Conservation (phyloP, 2,888 invertebrate genomes). For the Octodonta nipae region DNA sequence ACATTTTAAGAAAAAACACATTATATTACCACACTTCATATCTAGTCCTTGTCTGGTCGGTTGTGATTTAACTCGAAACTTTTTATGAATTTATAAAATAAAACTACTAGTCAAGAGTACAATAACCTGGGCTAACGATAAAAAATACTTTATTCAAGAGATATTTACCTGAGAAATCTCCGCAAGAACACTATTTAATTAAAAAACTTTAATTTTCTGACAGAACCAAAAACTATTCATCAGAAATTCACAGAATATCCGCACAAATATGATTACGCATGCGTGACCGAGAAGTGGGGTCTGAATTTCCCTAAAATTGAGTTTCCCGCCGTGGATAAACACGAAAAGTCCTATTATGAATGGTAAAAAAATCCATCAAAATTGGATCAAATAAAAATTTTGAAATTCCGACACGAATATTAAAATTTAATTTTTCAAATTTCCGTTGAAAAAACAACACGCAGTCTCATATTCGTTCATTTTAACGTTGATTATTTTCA, state of each 20-base stretch:
- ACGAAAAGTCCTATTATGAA: no score
- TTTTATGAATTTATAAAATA: constrained; percentile 15
- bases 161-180: constrained; percentile 19
- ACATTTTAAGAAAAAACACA: no score
- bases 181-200: constrained; percentile 12
- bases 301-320: constrained; percentile 14
- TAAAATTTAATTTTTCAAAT: no score
- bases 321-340: constrained; percentile 11
- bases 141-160: constrained; percentile 16
- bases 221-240: constrained; percentile 25
- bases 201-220: constrained; percentile 26
- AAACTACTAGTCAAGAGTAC: constrained; percentile 10
- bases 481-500: no score
- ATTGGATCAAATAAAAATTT: no score
- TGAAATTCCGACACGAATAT: no score
- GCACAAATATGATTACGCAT: constrained; percentile 20
- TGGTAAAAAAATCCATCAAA: no score
- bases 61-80: constrained; percentile 14
- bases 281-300: constrained; percentile 16
- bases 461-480: no score
- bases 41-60: constrained; percentile 15
- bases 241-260: constrained; percentile 20
- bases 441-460: no score
- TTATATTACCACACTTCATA: no score
- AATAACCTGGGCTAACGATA: constrained; percentile 9